Conservation (phyloP, 2,888 invertebrate species). For the Drosophila macrothrix region DNA sequence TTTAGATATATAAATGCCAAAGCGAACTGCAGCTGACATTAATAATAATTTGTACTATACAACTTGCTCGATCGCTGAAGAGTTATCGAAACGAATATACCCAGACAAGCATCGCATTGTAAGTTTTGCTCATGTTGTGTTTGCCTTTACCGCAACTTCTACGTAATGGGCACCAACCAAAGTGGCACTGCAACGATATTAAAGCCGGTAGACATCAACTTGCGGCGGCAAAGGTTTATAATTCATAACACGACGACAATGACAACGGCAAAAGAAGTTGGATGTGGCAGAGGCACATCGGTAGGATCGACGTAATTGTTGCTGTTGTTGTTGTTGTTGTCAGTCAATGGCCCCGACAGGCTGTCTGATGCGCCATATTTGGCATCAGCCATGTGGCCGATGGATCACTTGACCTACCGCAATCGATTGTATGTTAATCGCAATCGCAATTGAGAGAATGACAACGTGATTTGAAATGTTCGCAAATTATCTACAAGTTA, state of each 20-base stretch:
- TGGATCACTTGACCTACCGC: constrained; percentile 55
- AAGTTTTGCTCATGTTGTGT: constrained; percentile 17
- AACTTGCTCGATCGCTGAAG: background rate
- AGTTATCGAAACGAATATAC: no score
- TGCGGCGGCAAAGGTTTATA: constrained; percentile 43
- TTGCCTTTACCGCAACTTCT: constrained; percentile 13
- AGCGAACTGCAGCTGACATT: background rate
- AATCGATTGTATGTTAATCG: constrained; percentile 54
- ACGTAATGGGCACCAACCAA: constrained; percentile 44
- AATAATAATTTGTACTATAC: background rate
- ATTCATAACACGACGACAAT: constrained; percentile 54
- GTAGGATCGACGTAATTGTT: constrained; percentile 2
- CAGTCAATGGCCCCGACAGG: constrained; percentile 42
- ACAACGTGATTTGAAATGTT: background rate
- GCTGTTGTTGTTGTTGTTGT: constrained; percentile 16
- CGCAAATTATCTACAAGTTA: background rate
- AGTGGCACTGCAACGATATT: constrained; percentile 41
- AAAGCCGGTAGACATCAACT: constrained; percentile 44
- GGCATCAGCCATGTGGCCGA: constrained; percentile 38
- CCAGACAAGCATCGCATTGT: constrained; percentile 13
- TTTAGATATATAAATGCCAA: background rate
- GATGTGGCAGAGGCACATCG: constrained; percentile 16
- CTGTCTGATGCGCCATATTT: constrained; percentile 54
- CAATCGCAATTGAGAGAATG: background rate
- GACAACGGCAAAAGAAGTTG: constrained; percentile 23